Evolutionary conservation across 2,888 invertebrate species (phyloP).

Genomic region (Caenorhabditis parvicauda): DNA sequence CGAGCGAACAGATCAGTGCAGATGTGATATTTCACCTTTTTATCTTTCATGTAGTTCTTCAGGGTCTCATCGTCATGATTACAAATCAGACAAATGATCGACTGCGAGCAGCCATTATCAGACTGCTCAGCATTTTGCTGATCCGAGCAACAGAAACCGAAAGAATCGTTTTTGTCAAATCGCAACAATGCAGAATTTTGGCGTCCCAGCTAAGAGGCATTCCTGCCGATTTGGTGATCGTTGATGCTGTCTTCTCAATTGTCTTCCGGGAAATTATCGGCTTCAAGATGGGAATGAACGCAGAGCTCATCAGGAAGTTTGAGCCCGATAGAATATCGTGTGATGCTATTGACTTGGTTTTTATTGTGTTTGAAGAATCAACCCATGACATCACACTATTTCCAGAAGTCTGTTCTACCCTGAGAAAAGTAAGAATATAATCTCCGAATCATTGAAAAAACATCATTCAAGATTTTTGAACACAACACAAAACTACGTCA

Average conservation of each 20-base stretch:
- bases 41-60: no score
- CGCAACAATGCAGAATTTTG: slow-evolving; percentile 40
- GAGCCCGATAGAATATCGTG: slow-evolving; percentile 43
- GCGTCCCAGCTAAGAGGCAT: slow-evolving; percentile 50
- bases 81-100: no score
- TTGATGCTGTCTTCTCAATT: slow-evolving; percentile 54
- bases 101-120: no score
- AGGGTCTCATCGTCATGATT: no score
- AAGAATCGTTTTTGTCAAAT: slow-evolving; percentile 12
- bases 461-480: slow-evolving; percentile 45
- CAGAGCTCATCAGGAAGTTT: slow-evolving; percentile 42
- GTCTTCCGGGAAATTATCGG: slow-evolving; percentile 40
- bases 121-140: no score
- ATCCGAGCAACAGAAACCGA: no score
- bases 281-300: slow-evolving; percentile 37
- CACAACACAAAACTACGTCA: slow-evolving; percentile 48
- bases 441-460: neutral
- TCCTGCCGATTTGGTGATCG: slow-evolving; percentile 33
- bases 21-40: no score
- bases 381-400: slow-evolving; percentile 44
- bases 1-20: no score
- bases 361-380: slow-evolving; percentile 45
- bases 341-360: slow-evolving; percentile 40
- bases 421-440: slow-evolving; percentile 39
- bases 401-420: slow-evolving; percentile 52